These are phyloP conservation scores for Danaus melanippus DNA, from an alignment of 1,140 invertebrate species.

Conservation along the genomic window DNA sequence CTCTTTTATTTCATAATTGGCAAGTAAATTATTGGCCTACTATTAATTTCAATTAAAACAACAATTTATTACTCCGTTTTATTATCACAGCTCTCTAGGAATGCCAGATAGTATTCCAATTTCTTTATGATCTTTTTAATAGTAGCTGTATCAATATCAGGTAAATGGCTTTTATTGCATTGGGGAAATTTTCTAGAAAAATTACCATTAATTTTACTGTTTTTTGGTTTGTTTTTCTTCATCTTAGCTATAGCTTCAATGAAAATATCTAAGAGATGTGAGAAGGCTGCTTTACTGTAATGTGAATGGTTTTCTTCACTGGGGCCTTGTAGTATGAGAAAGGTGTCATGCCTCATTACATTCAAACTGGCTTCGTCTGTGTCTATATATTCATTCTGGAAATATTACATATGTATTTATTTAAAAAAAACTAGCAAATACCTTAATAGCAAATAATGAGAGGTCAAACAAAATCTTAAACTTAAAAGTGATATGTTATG, in stretches of 20 bases:
- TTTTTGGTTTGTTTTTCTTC: constrained; percentile 33
- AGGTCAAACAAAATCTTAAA: constrained; percentile 1
- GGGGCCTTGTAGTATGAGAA: constrained; percentile 48
- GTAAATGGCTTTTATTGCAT: constrained; percentile 55
- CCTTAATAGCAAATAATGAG: background rate
- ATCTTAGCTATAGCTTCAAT: constrained; percentile 48
- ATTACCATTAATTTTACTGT: constrained; percentile 29
- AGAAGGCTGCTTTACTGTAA: constrained; percentile 72
- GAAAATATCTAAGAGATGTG: constrained; percentile 75
- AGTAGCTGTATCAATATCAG: constrained; percentile 71
- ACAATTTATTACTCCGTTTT: background rate
- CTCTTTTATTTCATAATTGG: too few species aligned
- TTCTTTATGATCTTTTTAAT: constrained; percentile 76
- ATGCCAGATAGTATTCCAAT: constrained; percentile 80
- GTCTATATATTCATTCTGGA: constrained; percentile 54
- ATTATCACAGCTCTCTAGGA: constrained; percentile 64
- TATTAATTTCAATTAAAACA: too few species aligned
- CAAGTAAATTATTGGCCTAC: too few species aligned
- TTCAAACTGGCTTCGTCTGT: constrained; percentile 52
- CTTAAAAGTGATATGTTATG: background rate
- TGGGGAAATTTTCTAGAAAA: constrained; percentile 74
- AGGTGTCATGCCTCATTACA: constrained; percentile 53
- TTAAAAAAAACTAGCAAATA: background rate
- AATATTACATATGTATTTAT: constrained; percentile 19
- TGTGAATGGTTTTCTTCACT: constrained; percentile 38